Conservation (phyloP, 1,140 invertebrate species). For the Drosophila oshimai region DNA sequence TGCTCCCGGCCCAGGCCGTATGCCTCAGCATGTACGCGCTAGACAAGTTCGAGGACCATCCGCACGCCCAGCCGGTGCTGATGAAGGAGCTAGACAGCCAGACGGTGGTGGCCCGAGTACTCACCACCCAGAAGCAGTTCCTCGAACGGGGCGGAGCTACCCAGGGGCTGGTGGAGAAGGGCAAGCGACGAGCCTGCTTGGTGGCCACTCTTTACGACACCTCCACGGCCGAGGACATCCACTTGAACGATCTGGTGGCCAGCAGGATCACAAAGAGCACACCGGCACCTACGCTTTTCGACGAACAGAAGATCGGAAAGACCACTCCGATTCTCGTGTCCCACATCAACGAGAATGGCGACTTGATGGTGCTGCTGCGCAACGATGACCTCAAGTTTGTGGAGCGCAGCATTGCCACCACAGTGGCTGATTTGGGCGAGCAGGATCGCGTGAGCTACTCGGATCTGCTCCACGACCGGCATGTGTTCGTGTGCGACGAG, state of each 20-base stretch:
- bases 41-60: conserved; percentile 81
- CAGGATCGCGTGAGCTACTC: conserved; percentile 52
- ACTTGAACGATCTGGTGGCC: conserved; percentile 71
- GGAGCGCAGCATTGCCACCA: conserved; percentile 60
- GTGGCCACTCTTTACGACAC: conserved; percentile 78
- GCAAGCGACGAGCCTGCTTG: conserved; percentile 50
- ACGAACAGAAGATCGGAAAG: conserved; percentile 46
- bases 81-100: conserved; percentile 51
- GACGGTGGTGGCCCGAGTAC: conserved; percentile 69
- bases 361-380: conserved; percentile 63
- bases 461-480: conserved; percentile 61
- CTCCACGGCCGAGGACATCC: conserved; percentile 73
- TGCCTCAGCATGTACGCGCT: conserved; percentile 74
- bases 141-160: conserved; percentile 33
- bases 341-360: conserved; percentile 73
- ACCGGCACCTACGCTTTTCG: conserved; percentile 53
- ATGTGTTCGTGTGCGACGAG: conserved; percentile 75
- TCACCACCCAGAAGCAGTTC: conserved; percentile 62
- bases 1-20: conserved; percentile 70
- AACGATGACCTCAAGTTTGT: conserved; percentile 70
- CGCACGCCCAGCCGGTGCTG: conserved; percentile 56
- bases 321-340: conserved; percentile 64
- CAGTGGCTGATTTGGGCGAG: conserved; percentile 58
- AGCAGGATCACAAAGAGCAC: conserved; percentile 60
- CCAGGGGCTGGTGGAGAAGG: conserved; percentile 20